These are phyloP conservation scores for Gymnopithys bicolor DNA, from an alignment of 2,797 vertebrate species.

Conservation along the genomic window DNA sequence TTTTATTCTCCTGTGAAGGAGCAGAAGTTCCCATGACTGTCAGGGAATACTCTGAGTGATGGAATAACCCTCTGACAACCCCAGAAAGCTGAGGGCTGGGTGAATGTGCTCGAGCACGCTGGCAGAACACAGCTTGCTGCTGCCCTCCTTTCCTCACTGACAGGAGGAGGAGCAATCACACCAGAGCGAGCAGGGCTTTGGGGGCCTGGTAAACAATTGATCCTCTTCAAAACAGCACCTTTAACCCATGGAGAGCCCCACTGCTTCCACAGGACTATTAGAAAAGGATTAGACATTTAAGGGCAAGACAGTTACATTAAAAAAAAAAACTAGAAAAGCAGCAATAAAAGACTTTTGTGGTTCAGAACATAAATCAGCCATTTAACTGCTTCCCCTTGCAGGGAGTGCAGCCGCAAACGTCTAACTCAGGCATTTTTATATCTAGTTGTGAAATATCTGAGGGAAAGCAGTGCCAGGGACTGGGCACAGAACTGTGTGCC, in stretches of 20 bases:
- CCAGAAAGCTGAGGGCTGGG: background rate
- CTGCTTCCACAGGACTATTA: background rate
- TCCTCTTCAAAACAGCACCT: background rate
- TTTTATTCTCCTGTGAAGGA: background rate
- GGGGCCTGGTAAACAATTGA: background rate
- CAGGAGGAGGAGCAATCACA: background rate
- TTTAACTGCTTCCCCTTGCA: constrained; percentile 21
- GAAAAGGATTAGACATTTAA: constrained; percentile 20
- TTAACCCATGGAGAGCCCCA: background rate
- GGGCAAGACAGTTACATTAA: background rate
- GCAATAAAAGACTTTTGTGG: background rate
- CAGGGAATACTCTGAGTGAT: background rate
- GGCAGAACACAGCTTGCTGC: background rate
- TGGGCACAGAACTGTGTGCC: fast-evolving
- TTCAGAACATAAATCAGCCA: constrained; percentile 24
- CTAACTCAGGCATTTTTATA: constrained; percentile 9
- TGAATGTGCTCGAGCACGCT: fast-evolving
- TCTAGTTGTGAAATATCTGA: background rate
- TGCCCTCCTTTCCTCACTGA: background rate
- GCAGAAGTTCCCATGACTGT: background rate
- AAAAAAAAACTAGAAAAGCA: background rate
- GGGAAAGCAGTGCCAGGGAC: background rate
- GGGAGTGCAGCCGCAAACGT: background rate
- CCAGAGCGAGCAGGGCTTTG: background rate
- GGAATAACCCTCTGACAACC: background rate